A percentile compares a stretch with the other conserved stretches of the same genome.
These are phyloP conservation scores for Drosophila subobscura DNA, from an alignment of 1,140 invertebrate genomes.

Conservation along the genomic window DNA sequence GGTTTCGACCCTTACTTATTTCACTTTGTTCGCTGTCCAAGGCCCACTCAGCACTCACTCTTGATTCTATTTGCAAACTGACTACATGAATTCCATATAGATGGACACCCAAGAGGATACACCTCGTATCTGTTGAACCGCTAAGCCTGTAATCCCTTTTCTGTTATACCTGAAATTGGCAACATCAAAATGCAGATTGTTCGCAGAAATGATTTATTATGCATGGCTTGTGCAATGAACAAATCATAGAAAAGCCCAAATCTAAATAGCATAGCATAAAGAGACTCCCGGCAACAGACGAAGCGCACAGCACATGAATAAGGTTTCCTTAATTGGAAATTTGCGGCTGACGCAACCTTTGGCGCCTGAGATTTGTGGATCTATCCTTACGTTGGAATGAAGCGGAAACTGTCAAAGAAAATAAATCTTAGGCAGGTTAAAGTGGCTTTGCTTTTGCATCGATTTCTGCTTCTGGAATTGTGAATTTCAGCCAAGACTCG, in stretches of 20 bases:
- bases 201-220: conserved; percentile 25
- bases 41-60: background rate
- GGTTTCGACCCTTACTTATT: conserved; percentile 33
- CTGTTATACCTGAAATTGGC: conserved; percentile 2
- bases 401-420: conserved; percentile 14
- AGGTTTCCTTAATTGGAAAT: conserved; percentile 7
- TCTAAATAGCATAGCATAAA: background rate
- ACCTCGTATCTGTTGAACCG: conserved; percentile 7
- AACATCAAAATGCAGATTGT: conserved; percentile 24
- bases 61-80: conserved; percentile 10
- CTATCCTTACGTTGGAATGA: background rate
- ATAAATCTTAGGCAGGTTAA: conserved; percentile 16
- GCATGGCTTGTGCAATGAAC: conserved; percentile 9
- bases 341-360: conserved; percentile 13
- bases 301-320: background rate
- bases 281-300: background rate
- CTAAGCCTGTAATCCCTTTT: conserved; percentile 28
- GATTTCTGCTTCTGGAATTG: background rate
- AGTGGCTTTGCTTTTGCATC: background rate
- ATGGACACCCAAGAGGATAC: background rate
- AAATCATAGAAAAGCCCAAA: background rate
- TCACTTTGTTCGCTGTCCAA: conserved; percentile 54
- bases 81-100: conserved; percentile 1
- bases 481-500: conserved; percentile 11
- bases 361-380: no score